A percentile compares a stretch with the other conserved stretches of the same genome.
These are phyloP conservation scores for Rhagophthalmus giganteus DNA, from an alignment of 2,888 invertebrate genomes.

Conservation along the genomic window DNA sequence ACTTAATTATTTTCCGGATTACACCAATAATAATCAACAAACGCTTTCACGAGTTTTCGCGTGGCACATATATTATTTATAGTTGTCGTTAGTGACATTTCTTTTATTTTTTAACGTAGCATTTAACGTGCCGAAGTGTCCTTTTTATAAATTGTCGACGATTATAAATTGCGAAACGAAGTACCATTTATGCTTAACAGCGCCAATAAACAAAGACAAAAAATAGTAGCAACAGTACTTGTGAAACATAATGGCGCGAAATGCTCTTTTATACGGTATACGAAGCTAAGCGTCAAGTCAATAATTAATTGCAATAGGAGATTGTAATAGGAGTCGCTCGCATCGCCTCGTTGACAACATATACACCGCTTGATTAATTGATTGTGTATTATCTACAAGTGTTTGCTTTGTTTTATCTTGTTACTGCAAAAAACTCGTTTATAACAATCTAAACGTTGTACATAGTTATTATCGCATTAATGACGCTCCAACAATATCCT, in stretches of 20 bases:
- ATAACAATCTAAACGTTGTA: slow-evolving; percentile 17
- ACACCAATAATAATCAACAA: slow-evolving; percentile 19
- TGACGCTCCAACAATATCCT: too few species aligned
- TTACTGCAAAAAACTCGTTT: slow-evolving; percentile 26
- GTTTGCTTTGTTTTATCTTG: slow-evolving; percentile 34
- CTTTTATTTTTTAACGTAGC: too few species aligned
- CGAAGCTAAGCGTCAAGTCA: slow-evolving; percentile 36
- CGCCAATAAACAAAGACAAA: neutral
- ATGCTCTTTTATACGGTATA: slow-evolving; percentile 22
- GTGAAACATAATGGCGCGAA: slow-evolving; percentile 22
- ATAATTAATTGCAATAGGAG: slow-evolving; percentile 45
- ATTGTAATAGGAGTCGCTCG: slow-evolving; percentile 38
- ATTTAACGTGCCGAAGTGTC: too few species aligned
- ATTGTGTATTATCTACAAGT: slow-evolving; percentile 40
- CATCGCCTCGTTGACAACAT: slow-evolving; percentile 40
- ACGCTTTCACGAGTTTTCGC: slow-evolving; percentile 11
- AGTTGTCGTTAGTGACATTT: too few species aligned
- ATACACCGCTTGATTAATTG: slow-evolving; percentile 43
- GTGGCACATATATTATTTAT: too few species aligned
- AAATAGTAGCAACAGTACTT: slow-evolving; percentile 16
- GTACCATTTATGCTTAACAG: slow-evolving; percentile 2
- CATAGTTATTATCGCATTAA: too few species aligned
- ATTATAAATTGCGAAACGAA: neutral
- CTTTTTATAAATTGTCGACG: slow-evolving; percentile 8
- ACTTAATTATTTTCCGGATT: slow-evolving; percentile 44